Evolutionary conservation across 1,140 invertebrate genomes (phyloP), one percentile per base, ranked within the genome.

Genomic region (Epicauta chinensis): DNA sequence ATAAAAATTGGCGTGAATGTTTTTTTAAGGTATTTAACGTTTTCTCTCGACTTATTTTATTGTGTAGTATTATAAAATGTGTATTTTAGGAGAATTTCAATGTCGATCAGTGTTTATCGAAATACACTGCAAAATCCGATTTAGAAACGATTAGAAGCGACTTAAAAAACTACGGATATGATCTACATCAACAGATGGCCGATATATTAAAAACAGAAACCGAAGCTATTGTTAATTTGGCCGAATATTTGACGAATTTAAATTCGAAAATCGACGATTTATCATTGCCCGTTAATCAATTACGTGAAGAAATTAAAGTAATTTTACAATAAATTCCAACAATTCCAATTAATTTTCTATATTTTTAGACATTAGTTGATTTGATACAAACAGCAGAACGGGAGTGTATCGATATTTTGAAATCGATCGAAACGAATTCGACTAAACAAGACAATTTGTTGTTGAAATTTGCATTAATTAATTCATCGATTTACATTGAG

Each of bases 121-220:
- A 59, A 38, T 60, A 55, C 32, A 64, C 61, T 3, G 55, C 61
- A 55, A 67, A 63, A 53, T 57, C 58, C 3, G 60, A 66, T 50
- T 63, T 67, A 53, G 61, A 64, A 23, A 58, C 59, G 10, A 52
- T 67, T 2, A 42, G 58, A 31, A 60, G 40, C 31, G 55, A 64
- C 40, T 51, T 67, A 32, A 67, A 66, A 53, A 56, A 50, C 16
- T 67, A 64, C 57, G 65, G 60, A 5, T 46, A 52, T 5, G 61
- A 64, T 15, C 42, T 67, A 9, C 64, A 66, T 15, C 42, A 53
- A 34, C 46, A 58, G 34, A 67, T 66, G 64, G 53, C 59, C 16
- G 61, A 67, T 31, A 67, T 67, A 45, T 51, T 67, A n/a, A 67
- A 66, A 57, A 62, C 55, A 38, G 64, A 67, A 58, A 67, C 66